phyloP scores from a whole-genome alignment of 2,797 vertebrate genomes.

The Pangasius larnaudii region DNA sequence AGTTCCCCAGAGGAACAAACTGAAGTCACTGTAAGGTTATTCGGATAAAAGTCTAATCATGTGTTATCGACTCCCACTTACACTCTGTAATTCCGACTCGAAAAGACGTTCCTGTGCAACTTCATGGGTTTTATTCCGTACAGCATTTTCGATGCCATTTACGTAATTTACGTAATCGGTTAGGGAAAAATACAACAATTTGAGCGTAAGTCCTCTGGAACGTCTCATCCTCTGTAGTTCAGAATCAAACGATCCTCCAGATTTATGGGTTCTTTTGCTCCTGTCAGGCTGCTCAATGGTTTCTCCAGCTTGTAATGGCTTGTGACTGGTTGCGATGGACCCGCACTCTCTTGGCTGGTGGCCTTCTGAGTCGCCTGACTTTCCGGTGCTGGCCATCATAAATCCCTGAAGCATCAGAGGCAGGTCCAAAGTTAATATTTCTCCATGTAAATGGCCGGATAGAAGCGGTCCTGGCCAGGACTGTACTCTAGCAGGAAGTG shows the following conservation, averaged over 20 bases:
- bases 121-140: background rate
- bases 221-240: conserved; percentile 10
- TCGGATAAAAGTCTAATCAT: background rate
- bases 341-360: conserved; percentile 18
- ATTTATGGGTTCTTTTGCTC: conserved; percentile 16
- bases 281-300: conserved; percentile 13
- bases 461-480: conserved; percentile 48
- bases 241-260: conserved; percentile 3
- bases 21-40: background rate
- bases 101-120: background rate
- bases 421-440: conserved; percentile 55
- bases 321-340: conserved; percentile 17
- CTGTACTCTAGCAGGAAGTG: conserved; percentile 46
- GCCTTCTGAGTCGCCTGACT: conserved; percentile 39
- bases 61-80: background rate
- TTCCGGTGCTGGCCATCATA: conserved; percentile 42
- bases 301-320: conserved; percentile 31
- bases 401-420: conserved; percentile 52
- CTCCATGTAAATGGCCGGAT: conserved; percentile 53
- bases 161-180: conserved; percentile 6
- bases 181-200: conserved; percentile 17
- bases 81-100: background rate
- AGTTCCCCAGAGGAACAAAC: background rate
- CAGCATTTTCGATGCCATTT: background rate
- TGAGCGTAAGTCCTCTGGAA: conserved; percentile 9